Percentiles rank a stretch among this genome's conserved stretches.
phyloP scores from a whole-genome alignment of 2,113 vertebrate species.

The Pluvialis apricaria region DNA sequence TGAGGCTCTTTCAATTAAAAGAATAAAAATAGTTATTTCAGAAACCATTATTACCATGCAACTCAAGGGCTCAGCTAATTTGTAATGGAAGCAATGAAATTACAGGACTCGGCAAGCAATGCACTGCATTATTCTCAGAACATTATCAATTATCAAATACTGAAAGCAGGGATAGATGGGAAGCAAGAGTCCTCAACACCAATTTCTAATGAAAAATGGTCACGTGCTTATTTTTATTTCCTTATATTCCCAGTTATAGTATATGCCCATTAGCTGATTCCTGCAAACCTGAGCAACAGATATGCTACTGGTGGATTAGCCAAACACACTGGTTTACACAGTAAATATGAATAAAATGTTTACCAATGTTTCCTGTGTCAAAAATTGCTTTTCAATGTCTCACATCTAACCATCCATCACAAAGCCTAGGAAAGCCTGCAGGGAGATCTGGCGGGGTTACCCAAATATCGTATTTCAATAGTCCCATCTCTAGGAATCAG shows the following conservation, averaged over 20 bases:
- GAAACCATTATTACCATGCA: not conserved
- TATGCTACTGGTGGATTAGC: not conserved
- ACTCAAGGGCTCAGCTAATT: not conserved
- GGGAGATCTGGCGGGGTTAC: not conserved
- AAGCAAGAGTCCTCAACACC: not conserved
- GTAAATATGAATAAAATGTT: not conserved
- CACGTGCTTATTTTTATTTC: not conserved
- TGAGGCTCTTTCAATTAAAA: not conserved
- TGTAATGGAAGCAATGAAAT: not conserved
- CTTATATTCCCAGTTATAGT: not conserved
- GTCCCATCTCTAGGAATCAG: not conserved
- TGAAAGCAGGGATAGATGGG: not conserved
- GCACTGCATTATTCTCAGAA: not conserved
- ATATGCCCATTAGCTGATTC: accelerated
- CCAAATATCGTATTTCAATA: not conserved
- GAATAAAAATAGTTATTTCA: not conserved
- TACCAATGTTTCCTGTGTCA: not conserved
- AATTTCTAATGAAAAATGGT: not conserved
- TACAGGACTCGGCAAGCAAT: not conserved
- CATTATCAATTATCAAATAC: not conserved
- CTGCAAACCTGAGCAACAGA: not conserved
- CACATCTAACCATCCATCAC: not conserved
- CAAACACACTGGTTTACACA: not conserved
- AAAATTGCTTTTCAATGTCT: not conserved
- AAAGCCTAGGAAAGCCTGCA: not conserved